Percentiles rank a stretch among this genome's conserved stretches.
Conservation (phyloP, 37 sponge, comb jelly and placozoan species). For the Axinella damicornis region DNA sequence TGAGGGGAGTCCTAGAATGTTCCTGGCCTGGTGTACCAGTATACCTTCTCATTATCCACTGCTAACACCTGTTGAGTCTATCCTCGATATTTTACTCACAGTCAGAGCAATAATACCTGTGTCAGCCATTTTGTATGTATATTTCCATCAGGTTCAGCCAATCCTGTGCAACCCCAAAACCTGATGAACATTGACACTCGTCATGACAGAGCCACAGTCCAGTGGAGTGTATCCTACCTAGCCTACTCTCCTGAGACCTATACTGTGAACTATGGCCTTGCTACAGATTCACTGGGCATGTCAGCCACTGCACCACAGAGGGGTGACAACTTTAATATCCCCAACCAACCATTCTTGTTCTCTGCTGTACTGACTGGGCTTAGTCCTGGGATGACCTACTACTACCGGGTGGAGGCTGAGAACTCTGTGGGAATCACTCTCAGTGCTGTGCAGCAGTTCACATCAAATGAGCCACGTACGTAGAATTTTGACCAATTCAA, state of each 20-base stretch:
- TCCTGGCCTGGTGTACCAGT: no score
- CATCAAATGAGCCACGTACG: slow-evolving; percentile 7
- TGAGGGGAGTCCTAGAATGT: no score
- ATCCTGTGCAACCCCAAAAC: neutral
- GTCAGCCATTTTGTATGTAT: no score
- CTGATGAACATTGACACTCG: neutral
- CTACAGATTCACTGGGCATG: no score
- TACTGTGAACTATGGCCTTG: slow-evolving; percentile 24
- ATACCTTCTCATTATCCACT: no score
- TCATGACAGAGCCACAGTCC: slow-evolving; percentile 32
- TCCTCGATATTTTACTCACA: no score
- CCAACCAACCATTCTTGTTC: neutral
- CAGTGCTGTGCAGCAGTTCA: slow-evolving; percentile 11
- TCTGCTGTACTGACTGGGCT: slow-evolving; percentile 44
- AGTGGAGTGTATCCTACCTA: slow-evolving; percentile 34
- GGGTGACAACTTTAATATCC: no score
- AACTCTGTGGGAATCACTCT: slow-evolving; percentile 1
- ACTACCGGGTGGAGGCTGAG: slow-evolving; percentile 29
- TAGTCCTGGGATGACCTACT: slow-evolving; percentile 11
- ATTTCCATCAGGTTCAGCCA: slow-evolving; percentile 12
- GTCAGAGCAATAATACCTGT: no score
- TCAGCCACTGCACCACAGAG: no score
- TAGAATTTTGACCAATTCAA: no score
- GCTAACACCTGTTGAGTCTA: no score
- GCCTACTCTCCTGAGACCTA: slow-evolving; percentile 68